phyloP scores from a whole-genome alignment of 2,113 vertebrate genomes.

The Mirounga angustirostris region DNA sequence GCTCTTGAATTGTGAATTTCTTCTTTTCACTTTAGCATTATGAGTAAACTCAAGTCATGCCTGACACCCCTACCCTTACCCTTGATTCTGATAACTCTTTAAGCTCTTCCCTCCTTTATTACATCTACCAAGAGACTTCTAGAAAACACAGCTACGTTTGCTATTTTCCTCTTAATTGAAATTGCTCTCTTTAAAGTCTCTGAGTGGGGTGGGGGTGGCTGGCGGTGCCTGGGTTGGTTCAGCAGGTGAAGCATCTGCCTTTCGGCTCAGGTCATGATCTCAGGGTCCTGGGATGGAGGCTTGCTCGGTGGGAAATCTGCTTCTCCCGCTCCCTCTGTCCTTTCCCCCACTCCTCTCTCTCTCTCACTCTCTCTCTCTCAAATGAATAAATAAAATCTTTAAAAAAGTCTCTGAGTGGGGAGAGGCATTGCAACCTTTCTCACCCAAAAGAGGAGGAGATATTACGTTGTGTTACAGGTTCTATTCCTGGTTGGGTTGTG shows the following conservation, averaged over 20 bases:
- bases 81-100: not conserved
- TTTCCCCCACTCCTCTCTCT: not conserved
- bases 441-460: not conserved
- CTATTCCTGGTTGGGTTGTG: not conserved
- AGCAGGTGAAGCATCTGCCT: not conserved
- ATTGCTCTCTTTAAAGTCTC: not conserved
- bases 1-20: not conserved
- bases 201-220: not conserved
- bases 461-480: not conserved
- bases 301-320: not conserved
- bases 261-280: not conserved
- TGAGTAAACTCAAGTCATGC: not conserved
- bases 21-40: not conserved
- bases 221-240: too few species aligned
- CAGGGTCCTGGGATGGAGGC: not conserved
- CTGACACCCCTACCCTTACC: not conserved
- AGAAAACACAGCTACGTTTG: not conserved
- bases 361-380: not conserved
- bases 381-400: not conserved
- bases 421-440: not conserved
- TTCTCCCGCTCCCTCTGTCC: not conserved
- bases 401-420: not conserved
- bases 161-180: not conserved
- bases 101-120: not conserved
- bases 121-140: not conserved